phyloP scores from a whole-genome alignment of 2,888 invertebrate genomes.

The Drosophila siamana region DNA sequence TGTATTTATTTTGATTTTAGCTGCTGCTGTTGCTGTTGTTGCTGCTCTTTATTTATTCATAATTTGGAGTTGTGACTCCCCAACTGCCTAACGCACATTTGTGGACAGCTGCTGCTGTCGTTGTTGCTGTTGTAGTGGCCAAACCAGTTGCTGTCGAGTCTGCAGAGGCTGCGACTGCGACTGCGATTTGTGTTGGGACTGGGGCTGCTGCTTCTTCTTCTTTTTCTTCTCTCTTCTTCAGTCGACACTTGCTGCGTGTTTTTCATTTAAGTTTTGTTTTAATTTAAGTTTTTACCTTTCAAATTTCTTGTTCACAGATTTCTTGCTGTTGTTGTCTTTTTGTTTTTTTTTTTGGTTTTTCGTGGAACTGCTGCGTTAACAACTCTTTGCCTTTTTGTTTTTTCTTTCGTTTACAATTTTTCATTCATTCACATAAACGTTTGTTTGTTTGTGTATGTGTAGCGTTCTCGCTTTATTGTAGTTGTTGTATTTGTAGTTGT shows the following conservation, averaged over 20 bases:
- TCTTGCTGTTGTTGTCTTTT: slow-evolving; percentile 54
- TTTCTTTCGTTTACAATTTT: slow-evolving; percentile 73
- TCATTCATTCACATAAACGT: slow-evolving; percentile 62
- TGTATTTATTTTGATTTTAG: slow-evolving; percentile 75
- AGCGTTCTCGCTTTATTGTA: slow-evolving; percentile 5
- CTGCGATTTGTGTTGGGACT: slow-evolving; percentile 4
- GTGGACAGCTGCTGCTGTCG: slow-evolving; percentile 70
- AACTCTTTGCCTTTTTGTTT: slow-evolving; percentile 66
- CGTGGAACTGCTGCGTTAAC: slow-evolving; percentile 82
- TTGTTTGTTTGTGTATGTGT: slow-evolving; percentile 14
- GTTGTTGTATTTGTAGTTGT: slow-evolving; percentile 28
- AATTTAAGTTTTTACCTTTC: slow-evolving; percentile 80
- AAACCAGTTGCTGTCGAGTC: slow-evolving; percentile 66
- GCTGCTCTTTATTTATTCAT: slow-evolving; percentile 72
- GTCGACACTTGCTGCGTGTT: slow-evolving; percentile 61
- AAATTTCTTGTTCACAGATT: slow-evolving; percentile 80
- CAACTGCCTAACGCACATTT: slow-evolving; percentile 70
- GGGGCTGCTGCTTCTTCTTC: slow-evolving; percentile 6
- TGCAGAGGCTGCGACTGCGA: slow-evolving; percentile 1
- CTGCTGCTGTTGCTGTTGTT: slow-evolving; percentile 21
- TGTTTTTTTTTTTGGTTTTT: slow-evolving; percentile 31
- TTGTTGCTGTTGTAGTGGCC: slow-evolving; percentile 30
- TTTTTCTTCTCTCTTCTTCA: slow-evolving; percentile 15
- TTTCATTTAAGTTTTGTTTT: slow-evolving; percentile 74
- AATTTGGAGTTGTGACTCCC: slow-evolving; percentile 65